Conservation (phyloP, 2,888 invertebrate genomes). For the Pardosa pseudoannulata region DNA sequence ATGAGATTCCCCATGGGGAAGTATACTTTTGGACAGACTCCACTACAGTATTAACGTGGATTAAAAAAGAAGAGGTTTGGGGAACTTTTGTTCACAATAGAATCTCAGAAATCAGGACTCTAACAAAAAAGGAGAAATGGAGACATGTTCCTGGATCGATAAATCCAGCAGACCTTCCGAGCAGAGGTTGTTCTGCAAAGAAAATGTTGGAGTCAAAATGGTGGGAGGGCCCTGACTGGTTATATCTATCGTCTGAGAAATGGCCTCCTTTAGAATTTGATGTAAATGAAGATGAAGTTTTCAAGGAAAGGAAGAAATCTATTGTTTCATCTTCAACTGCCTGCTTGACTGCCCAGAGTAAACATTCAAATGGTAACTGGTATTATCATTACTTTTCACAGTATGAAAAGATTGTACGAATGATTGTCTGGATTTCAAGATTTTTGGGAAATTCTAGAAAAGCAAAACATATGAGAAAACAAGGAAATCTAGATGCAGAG, state of each 20-base stretch:
- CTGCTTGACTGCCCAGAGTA: no score
- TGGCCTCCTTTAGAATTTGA: background rate
- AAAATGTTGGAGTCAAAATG: background rate
- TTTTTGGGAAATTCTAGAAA: no score
- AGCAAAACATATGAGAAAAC: no score
- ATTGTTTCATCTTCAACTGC: background rate
- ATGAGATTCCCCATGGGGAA: background rate
- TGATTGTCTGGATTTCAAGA: no score
- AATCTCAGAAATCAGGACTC: background rate
- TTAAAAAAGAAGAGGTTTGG: background rate
- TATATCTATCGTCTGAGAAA: background rate
- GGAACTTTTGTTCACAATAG: slow-evolving; percentile 5
- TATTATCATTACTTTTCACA: no score
- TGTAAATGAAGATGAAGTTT: background rate
- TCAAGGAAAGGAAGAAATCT: background rate
- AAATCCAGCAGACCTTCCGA: background rate
- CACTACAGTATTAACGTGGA: background rate
- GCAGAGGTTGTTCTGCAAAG: background rate
- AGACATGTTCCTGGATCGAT: background rate
- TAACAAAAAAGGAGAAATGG: background rate
- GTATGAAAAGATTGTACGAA: no score
- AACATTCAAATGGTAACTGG: background rate
- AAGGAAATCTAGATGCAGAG: background rate
- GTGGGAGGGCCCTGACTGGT: background rate
- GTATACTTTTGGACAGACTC: background rate